These are phyloP conservation scores for Sinella curviseta DNA, from an alignment of 1,140 invertebrate genomes.

Conservation along the genomic window DNA sequence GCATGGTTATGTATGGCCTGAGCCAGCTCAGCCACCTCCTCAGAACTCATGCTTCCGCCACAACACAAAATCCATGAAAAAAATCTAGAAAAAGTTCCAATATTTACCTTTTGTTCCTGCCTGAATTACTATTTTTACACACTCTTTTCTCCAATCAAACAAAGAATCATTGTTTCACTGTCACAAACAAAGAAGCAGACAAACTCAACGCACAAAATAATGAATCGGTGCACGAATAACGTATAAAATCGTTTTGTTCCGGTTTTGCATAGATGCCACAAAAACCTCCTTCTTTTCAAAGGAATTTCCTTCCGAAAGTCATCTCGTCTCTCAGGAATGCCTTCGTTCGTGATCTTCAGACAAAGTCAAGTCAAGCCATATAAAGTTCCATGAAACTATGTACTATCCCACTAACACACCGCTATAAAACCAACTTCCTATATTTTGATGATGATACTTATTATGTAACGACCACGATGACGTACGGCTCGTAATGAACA, in stretches of 20 bases:
- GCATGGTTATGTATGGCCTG: conserved; percentile 49
- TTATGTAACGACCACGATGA: neutral
- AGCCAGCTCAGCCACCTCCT: conserved; percentile 49
- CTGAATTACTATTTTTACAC: neutral
- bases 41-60: conserved; percentile 38
- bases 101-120: neutral
- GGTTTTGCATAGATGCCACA: no score
- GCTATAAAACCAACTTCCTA: neutral
- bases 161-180: neutral
- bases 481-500: neutral
- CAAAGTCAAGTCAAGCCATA: neutral
- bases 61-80: neutral
- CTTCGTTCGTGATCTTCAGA: neutral
- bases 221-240: no score
- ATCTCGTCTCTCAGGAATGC: neutral
- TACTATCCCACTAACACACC: neutral
- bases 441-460: neutral
- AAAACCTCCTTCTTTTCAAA: no score
- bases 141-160: no score
- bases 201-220: no score
- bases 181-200: no score
- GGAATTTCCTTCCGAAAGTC: no score
- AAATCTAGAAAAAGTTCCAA: neutral
- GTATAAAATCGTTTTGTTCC: no score
- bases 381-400: neutral